Evolutionary conservation across 2,797 vertebrate species (phyloP).

Genomic region (Lutjanus argentimaculatus): DNA sequence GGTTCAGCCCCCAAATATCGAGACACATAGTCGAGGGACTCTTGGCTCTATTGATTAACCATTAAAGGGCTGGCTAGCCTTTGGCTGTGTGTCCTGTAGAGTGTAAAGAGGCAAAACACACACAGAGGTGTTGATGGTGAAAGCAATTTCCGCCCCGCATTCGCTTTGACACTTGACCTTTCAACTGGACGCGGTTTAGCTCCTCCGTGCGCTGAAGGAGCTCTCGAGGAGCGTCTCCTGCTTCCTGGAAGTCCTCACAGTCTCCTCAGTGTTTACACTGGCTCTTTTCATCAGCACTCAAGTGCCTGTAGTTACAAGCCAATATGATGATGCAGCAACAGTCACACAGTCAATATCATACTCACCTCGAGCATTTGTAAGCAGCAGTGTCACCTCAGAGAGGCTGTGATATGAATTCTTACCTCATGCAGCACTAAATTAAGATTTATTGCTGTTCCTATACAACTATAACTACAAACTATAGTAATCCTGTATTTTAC

Average conservation of each 20-base stretch:
- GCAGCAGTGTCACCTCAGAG: neutral
- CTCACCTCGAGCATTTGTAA: slow-evolving; percentile 8
- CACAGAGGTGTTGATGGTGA: slow-evolving; percentile 58
- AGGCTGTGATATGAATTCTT: slow-evolving; percentile 6
- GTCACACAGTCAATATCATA: slow-evolving; percentile 20
- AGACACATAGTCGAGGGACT: slow-evolving; percentile 65
- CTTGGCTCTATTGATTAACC: slow-evolving; percentile 82
- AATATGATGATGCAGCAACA: slow-evolving; percentile 29
- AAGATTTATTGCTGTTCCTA: neutral
- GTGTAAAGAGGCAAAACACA: slow-evolving; percentile 65
- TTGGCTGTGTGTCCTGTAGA: slow-evolving; percentile 61
- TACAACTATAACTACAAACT: neutral
- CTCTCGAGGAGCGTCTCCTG: slow-evolving; percentile 32
- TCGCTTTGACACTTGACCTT: slow-evolving; percentile 67
- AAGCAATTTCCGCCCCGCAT: slow-evolving; percentile 58
- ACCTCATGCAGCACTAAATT: slow-evolving; percentile 4
- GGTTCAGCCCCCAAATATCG: slow-evolving; percentile 72
- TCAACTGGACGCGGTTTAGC: slow-evolving; percentile 45
- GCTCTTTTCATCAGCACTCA: slow-evolving; percentile 46
- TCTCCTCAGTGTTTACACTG: slow-evolving; percentile 31
- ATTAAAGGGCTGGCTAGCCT: slow-evolving; percentile 76
- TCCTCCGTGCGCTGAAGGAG: slow-evolving; percentile 40
- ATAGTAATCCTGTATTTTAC: neutral
- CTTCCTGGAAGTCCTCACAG: slow-evolving; percentile 38
- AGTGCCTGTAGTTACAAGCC: slow-evolving; percentile 38